Percentiles rank a stretch among this genome's conserved stretches.
phyloP scores from a whole-genome alignment of 2,888 invertebrate genomes.

The Aphidius colemani region DNA sequence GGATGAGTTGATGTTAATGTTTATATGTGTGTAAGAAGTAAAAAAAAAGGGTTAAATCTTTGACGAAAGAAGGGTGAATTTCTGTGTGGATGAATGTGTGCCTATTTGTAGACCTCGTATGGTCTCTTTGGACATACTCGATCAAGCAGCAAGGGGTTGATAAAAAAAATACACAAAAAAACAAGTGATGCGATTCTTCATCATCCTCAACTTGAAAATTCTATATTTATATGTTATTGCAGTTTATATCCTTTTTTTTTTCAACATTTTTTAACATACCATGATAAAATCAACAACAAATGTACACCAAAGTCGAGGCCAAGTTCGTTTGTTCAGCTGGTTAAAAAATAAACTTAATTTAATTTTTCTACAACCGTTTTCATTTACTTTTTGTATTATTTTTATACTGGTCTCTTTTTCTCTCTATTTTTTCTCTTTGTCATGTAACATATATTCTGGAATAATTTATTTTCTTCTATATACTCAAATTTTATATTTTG shows the following conservation, averaged over 20 bases:
- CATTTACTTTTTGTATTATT: no score
- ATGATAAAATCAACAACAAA: conserved; percentile 10
- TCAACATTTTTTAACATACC: background rate
- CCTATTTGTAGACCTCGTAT: background rate
- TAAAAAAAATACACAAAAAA: conserved; percentile 13
- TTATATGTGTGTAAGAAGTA: background rate
- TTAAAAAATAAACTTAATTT: conserved; percentile 8
- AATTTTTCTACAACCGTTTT: no score
- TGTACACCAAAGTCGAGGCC: conserved; percentile 29
- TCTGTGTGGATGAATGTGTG: no score
- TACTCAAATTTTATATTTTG: conserved; percentile 32
- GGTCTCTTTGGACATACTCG: conserved; percentile 19
- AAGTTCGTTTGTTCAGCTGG: conserved; percentile 38
- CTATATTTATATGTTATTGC: conserved; percentile 10
- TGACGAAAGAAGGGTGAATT: conserved; percentile 13
- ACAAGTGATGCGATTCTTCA: conserved; percentile 5
- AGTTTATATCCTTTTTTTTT: conserved; percentile 2
- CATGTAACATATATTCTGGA: background rate
- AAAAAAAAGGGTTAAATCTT: conserved; percentile 13
- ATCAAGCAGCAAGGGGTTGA: background rate
- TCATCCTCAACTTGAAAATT: background rate
- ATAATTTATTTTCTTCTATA: conserved; percentile 13
- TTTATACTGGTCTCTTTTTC: background rate
- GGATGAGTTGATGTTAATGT: no score
- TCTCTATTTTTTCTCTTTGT: background rate